Conservation (phyloP, 2,113 vertebrate species). For the Vanacampus margaritifer region DNA sequence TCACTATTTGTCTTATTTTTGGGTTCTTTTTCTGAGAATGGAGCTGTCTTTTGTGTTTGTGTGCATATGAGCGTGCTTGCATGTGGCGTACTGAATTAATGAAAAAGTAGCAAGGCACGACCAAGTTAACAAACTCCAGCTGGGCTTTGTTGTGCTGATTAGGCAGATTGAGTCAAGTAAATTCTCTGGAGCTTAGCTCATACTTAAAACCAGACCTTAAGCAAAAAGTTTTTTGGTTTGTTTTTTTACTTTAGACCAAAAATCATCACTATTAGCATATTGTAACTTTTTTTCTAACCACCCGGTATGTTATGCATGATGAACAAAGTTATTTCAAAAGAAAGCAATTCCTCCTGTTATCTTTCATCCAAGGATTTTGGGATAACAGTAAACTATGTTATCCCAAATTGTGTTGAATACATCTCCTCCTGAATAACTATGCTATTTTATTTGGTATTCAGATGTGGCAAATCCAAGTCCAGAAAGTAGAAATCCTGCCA, state of each 20-base stretch:
- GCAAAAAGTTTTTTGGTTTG: conserved; percentile 5
- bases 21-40: conserved; percentile 31
- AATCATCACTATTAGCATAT: conserved; percentile 1
- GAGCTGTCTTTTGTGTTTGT: conserved; percentile 23
- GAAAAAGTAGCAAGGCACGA: conserved; percentile 63
- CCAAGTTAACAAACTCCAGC: conserved; percentile 66
- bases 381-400: background rate
- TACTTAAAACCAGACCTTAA: conserved; percentile 18
- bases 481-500: too few species aligned
- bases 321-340: background rate
- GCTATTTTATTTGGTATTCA: background rate
- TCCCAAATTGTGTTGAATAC: background rate
- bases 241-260: conserved; percentile 7
- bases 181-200: conserved; percentile 59
- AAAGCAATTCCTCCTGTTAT: background rate
- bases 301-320: background rate
- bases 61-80: conserved; percentile 7
- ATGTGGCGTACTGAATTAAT: conserved; percentile 2
- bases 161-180: conserved; percentile 40
- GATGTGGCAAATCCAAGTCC: too few species aligned
- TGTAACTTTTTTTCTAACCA: background rate
- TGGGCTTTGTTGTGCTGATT: conserved; percentile 56
- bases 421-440: background rate
- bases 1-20: conserved; percentile 32
- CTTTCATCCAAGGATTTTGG: background rate